Evolutionary conservation across 1,140 invertebrate species (phyloP), one percentile per base, ranked within the genome.

Genomic region (Triops longicaudatus): DNA sequence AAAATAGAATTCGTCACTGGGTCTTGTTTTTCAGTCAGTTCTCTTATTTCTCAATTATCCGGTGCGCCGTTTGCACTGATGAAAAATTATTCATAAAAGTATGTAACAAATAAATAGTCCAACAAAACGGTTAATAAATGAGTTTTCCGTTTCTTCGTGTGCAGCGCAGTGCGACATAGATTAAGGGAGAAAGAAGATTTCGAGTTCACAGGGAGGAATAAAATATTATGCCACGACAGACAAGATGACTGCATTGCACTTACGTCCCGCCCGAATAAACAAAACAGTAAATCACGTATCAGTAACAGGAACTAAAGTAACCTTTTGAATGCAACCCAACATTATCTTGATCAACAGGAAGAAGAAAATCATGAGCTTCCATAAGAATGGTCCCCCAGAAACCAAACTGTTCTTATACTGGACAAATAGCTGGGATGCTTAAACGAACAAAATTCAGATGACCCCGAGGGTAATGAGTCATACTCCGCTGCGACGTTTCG

Each of bases 131-230:
- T n/a, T 63, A n/a, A 9, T 63, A 63, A 63, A 0, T 63, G 50
- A 63, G 50, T 17, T 63, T 63, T 63, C 50, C 50, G 14, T 63
- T 63, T 37, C 31, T 63, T 63, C 17, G 50, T 14, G 50, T 63
- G 50, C 50, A 63, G 50, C 50, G 50, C 50, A 63, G 50, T 63
- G 50, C 50, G 50, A 63, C 50, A 63, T 63, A 63, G 50, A 63
- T 63, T 63, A 63, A 63, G 50, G 50, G 50, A 63, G 50, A 37
- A 37, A 63, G 50, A 63, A 63, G 50, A 63, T 63, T 63, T 63
- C 10, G 50, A 63, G 50, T 63, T 63, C 17, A 63, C 50, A 63
- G 50, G 50, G 50, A 63, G 50, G 50, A 63, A 63, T 9, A 63
- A 63, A 63, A 63, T n/a, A 63, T 63, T 7, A 37, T 37, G 31